A percentile compares a stretch with the other conserved stretches of the same genome.
Evolutionary conservation across 2,888 invertebrate species (phyloP).

Genomic region (Agapostemon virescens): DNA sequence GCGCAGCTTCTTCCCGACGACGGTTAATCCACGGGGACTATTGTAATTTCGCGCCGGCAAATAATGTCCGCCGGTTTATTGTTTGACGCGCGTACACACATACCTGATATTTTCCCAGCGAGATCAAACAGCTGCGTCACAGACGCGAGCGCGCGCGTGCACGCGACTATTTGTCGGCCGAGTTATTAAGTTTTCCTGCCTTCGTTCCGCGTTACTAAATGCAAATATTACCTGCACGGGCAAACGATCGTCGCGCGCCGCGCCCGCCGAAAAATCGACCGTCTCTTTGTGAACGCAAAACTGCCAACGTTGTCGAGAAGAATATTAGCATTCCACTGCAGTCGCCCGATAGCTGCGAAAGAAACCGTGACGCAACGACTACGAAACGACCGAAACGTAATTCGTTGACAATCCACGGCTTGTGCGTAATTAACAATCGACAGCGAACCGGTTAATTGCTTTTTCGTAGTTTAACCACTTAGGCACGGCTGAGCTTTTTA

Average conservation of each 20-base stretch:
- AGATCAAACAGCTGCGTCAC: not conserved
- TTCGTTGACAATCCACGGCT: too few species aligned
- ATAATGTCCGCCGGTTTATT: not conserved
- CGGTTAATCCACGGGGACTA: slow-evolving; percentile 20
- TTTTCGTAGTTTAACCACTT: too few species aligned
- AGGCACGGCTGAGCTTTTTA: too few species aligned
- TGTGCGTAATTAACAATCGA: too few species aligned
- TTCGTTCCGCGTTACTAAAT: not conserved
- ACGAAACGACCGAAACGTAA: too few species aligned
- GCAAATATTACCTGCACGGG: not conserved
- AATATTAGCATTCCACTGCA: not conserved
- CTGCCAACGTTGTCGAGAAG: not conserved
- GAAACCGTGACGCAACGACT: too few species aligned
- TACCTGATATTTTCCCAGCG: slow-evolving; percentile 13
- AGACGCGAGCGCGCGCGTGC: not conserved
- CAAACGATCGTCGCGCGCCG: not conserved
- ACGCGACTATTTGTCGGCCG: not conserved
- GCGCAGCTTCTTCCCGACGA: slow-evolving; percentile 29
- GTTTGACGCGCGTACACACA: slow-evolving; percentile 20
- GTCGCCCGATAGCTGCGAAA: not conserved
- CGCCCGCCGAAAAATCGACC: not conserved
- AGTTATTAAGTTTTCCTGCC: slow-evolving; percentile 27
- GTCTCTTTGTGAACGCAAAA: not conserved
- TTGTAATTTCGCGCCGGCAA: slow-evolving; percentile 31
- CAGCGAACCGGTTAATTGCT: too few species aligned